Conservation (phyloP, 2,888 invertebrate species). For the Trileptium ribeirensis region DNA sequence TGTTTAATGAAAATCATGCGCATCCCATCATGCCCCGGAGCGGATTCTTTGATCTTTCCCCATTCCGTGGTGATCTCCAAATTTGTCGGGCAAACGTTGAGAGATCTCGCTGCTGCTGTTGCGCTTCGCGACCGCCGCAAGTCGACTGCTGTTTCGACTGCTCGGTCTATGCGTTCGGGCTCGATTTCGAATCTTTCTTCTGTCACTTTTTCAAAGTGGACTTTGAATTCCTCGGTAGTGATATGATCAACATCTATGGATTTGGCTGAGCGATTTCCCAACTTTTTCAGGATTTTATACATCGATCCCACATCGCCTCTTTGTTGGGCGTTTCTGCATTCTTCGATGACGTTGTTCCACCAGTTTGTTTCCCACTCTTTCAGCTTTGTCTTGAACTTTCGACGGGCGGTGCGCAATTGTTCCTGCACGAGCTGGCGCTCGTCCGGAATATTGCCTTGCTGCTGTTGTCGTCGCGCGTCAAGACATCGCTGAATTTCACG, state of each 20-base stretch:
- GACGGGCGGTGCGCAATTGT: too few relatives aligned
- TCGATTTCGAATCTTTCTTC: neutral
- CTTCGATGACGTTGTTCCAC: too few relatives aligned
- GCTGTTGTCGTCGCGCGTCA: neutral
- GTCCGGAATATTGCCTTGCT: neutral
- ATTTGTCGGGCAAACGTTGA: neutral
- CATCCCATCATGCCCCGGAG: neutral
- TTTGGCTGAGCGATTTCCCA: neutral
- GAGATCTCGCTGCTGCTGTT: neutral
- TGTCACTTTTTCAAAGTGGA: neutral
- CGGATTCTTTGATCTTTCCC: neutral
- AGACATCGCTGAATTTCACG: neutral
- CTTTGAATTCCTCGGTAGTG: neutral
- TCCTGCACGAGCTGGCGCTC: neutral
- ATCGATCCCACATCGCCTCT: constrained; percentile 1
- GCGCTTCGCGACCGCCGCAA: neutral
- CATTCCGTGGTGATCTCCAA: neutral
- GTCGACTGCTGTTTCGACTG: neutral
- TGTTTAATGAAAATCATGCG: neutral
- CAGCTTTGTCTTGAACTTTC: too few relatives aligned
- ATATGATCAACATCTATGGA: neutral
- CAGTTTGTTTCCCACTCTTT: too few relatives aligned
- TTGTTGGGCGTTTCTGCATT: too few relatives aligned
- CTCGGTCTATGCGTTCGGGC: neutral
- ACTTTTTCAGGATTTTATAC: neutral